These are phyloP conservation scores for Gisinianus flammeolus DNA, from an alignment of 2,888 invertebrate genomes.

Conservation along the genomic window DNA sequence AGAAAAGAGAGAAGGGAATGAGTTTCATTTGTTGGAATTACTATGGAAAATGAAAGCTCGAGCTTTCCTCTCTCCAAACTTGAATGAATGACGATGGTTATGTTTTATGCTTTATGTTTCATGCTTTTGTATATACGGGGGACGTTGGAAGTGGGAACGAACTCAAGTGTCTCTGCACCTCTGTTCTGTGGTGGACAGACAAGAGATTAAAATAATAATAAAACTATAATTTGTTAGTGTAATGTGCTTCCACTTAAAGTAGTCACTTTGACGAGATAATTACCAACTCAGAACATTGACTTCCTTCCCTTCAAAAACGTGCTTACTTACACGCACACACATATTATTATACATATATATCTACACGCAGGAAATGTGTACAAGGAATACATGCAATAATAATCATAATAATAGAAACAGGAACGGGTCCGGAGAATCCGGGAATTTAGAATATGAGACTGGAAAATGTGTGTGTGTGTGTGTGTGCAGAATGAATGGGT, in stretches of 20 bases:
- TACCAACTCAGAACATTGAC: neutral
- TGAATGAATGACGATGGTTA: neutral
- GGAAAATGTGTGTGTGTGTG: no score
- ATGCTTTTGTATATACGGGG: no score
- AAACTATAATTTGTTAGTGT: neutral
- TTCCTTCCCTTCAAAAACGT: no score
- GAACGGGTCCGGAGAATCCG: no score
- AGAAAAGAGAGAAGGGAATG: neutral
- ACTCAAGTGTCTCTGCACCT: neutral
- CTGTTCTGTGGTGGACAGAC: neutral
- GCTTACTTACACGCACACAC: no score
- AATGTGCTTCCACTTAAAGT: neutral
- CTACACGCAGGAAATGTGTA: neutral
- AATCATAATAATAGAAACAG: neutral
- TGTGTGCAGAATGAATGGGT: no score
- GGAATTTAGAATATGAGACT: no score
- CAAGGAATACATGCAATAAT: neutral
- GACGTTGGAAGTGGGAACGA: neutral
- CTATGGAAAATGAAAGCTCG: neutral
- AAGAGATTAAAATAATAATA: neutral
- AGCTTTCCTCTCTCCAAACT: neutral
- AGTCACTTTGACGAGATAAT: slow-evolving; percentile 15
- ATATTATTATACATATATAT: no score
- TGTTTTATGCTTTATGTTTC: neutral
- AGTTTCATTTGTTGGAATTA: neutral